phyloP scores from a whole-genome alignment of 1,140 invertebrate genomes.

The Drosophila sturtevanti region DNA sequence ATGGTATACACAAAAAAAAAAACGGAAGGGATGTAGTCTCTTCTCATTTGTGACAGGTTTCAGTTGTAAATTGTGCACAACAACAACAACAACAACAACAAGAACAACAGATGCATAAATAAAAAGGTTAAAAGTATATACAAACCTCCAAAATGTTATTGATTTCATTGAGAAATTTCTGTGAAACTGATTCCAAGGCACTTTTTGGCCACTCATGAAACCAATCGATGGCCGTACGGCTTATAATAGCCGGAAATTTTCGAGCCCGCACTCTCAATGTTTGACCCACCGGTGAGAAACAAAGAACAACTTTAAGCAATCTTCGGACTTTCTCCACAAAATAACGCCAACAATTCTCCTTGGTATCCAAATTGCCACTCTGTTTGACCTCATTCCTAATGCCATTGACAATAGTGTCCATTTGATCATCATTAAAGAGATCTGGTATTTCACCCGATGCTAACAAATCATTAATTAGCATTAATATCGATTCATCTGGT shows the following conservation, averaged over 20 bases:
- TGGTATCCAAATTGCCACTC: conserved; percentile 91
- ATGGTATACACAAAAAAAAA: not conserved
- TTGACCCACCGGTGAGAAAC: conserved; percentile 95
- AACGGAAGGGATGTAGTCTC: conserved; percentile 14
- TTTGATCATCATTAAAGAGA: conserved; percentile 94
- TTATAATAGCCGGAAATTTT: conserved; percentile 97
- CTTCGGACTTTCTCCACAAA: conserved; percentile 95
- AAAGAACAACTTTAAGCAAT: conserved; percentile 90
- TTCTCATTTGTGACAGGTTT: conserved; percentile 40
- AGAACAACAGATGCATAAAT: conserved; percentile 59
- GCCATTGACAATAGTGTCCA: conserved; percentile 93
- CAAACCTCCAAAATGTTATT: conserved; percentile 87
- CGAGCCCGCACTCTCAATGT: conserved; percentile 92
- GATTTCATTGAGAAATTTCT: conserved; percentile 91
- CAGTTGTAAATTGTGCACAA: conserved; percentile 61
- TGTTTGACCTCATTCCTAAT: conserved; percentile 91
- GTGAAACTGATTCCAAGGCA: conserved; percentile 94
- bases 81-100: too few species aligned
- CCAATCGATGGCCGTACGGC: conserved; percentile 97
- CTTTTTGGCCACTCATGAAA: conserved; percentile 98
- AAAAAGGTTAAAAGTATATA: conserved; percentile 18
- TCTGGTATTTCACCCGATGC: conserved; percentile 97
- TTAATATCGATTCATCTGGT: conserved; percentile 94
- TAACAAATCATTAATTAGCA: conserved; percentile 97
- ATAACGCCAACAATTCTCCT: conserved; percentile 97